Evolutionary conservation across 2,888 invertebrate species (phyloP).

Genomic region (Smittia aterrima): DNA sequence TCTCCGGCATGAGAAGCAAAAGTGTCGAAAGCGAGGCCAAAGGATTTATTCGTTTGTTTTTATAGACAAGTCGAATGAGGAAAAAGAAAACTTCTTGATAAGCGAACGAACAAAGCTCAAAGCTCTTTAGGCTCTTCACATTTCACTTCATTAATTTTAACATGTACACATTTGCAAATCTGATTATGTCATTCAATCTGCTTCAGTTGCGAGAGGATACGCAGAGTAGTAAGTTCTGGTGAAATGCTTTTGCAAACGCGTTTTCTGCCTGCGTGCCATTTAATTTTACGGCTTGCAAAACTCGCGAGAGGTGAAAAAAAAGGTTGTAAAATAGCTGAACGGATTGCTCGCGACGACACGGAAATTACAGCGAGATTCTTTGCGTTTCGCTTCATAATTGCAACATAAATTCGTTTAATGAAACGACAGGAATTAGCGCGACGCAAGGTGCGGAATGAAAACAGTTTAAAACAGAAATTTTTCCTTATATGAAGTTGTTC

Average conservation of each 20-base stretch:
- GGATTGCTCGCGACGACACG: neutral
- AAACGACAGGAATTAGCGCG: conserved; percentile 7
- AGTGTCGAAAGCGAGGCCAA: neutral
- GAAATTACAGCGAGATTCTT: conserved; percentile 4
- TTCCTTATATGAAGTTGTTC: neutral
- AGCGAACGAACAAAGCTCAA: neutral
- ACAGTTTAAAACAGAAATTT: neutral
- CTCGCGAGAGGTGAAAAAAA: conserved; percentile 5
- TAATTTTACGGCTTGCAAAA: conserved; percentile 39
- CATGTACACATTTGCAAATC: conserved; percentile 15
- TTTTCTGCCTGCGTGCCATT: conserved; percentile 10
- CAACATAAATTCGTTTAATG: conserved; percentile 38
- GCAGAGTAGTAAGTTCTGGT: neutral
- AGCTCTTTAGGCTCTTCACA: neutral
- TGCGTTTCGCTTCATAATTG: conserved; percentile 21
- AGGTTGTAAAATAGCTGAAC: neutral
- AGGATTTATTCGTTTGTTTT: conserved; percentile 21
- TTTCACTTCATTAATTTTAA: conserved; percentile 23
- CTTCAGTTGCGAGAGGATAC: neutral
- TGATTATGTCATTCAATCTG: conserved; percentile 19
- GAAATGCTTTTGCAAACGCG: neutral
- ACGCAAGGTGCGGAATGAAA: conserved; percentile 6
- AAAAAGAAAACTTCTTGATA: neutral
- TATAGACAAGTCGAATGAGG: neutral
- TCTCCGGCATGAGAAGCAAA: neutral